Base-by-base conservation (phyloP, 2,113 vertebrate species). In the Microcebus murinus region DNA sequence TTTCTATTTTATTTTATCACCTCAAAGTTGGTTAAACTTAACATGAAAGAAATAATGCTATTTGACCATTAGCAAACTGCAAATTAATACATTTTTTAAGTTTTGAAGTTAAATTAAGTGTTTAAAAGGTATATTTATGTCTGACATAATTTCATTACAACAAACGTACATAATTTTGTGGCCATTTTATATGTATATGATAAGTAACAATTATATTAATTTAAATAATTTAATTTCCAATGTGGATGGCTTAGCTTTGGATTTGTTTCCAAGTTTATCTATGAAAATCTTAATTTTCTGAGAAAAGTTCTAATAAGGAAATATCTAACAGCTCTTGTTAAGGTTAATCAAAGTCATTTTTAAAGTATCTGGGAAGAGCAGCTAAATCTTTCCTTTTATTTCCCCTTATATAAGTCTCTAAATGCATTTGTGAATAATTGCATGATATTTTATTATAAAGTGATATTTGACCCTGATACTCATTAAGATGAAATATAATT, bases 91-190 rank as follows among this genome's bases (percentile, higher is more conserved):
- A 97, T 96, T 94, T 94, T 83, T 95, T 97, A 97, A 96, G 91
- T 97, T 98, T 98, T 98, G 98, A 99, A 99, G 98, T 98, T 96
- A 98, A 98, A 99, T 99, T 98, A 99, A 98, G 99, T 98, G 97
- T 96, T 83, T 81, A 94, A 90, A 98, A 98, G 98, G 98, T 96
- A 97, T 97, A 95, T 89, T 61, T 97, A 97, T 94, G 90, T 79
- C 87, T 98, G 99, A 98, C 96, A 87, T 84, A 18, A 68, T 96
- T 98, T 98, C 98, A 97, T 98, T 95, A 88, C 14, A 94, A 90
- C 92, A 83, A 86, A 94, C 94, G 0, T 20, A 76, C 77, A 23
- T 57, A 87, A 97, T 95, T 96, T 82, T 2, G 90, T 57, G 87
- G 20, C 4, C 4, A 52, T 93, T 96, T 79, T 92, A 34, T 90